Base-by-base conservation (phyloP, 2,797 vertebrate genomes). In the Graptemys geographica region DNA sequence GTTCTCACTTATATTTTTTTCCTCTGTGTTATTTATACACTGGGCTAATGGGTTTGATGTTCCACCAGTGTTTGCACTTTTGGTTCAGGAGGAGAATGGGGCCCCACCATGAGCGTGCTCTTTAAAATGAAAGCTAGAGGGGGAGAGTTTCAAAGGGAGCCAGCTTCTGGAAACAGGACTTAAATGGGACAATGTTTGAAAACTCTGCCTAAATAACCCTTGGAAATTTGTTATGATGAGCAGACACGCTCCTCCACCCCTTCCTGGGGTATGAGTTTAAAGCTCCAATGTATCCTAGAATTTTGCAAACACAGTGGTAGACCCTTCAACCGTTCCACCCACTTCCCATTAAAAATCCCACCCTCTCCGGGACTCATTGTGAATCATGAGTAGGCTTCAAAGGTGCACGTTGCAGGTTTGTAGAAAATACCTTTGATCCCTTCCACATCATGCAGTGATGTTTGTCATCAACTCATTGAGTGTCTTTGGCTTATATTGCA, bases 401-500 rank as follows among this genome's bases (percentile, higher is more conserved):
- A 27, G 0, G 56, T 6, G 78, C 96, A 97, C 94, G 95, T 97
- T 96, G 79, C 96, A 97, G 96, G 96, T 97, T 96, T 94, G 97
- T 96, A 96, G 82, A 87, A 82, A 90, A 87, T 28, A 15, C 44
- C 86, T 37, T 92, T 8, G 4, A 49, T 89, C 84, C 79, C 87
- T 55, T 44, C 82, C 1, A 6, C 82, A 89, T 94, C 93, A 96
- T n/a, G 55, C 82, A 44, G 4, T 9, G 53, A 72, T 80, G 53
- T 47, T 93, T 87, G 93, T 93, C 89, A 53, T 49, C 62, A 15
- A 1, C 21, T 49, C 80, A 6, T 2, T 8, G 2, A 62, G 95
- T 4, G 37, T 65, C 90, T 87, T 47, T 86, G 83, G 83, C 93
- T 41, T 74, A 93, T 83, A 37, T 86, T 78, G 2, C 92, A 52